phyloP scores from a whole-genome alignment of 2,113 vertebrate species.

The Amphiprion percula region DNA sequence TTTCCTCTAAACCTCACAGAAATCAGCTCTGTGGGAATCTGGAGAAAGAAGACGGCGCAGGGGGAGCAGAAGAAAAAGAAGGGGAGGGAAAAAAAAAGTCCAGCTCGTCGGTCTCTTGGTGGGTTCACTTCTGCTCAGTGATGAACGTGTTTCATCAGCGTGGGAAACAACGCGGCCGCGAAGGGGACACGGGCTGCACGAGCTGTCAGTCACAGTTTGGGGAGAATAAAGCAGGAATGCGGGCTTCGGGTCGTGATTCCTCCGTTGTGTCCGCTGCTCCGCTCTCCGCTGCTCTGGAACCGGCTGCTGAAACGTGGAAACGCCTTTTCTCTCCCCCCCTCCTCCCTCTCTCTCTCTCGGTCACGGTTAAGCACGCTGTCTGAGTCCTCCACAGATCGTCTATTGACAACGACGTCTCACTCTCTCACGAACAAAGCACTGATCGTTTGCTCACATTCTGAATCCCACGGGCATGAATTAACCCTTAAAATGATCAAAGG shows the following conservation, averaged over 20 bases:
- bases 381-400: constrained; percentile 67
- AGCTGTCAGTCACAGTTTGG: constrained; percentile 26
- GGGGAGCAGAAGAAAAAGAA: background rate
- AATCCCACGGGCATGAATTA: too few species aligned
- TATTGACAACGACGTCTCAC: background rate
- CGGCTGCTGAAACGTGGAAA: constrained; percentile 79
- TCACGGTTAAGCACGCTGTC: constrained; percentile 57
- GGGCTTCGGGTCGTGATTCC: constrained; percentile 37
- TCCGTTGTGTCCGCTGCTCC: constrained; percentile 7
- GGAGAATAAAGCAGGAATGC: background rate
- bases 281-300: constrained; percentile 58
- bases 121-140: constrained; percentile 27
- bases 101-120: constrained; percentile 6
- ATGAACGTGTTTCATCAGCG: constrained; percentile 1
- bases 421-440: background rate
- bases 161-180: constrained; percentile 21
- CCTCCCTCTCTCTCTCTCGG: constrained; percentile 51
- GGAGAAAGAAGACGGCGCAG: constrained; percentile 6
- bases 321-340: constrained; percentile 76
- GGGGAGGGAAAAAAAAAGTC: constrained; percentile 31
- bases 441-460: too few species aligned
- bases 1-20: constrained; percentile 34
- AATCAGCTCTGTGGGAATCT: constrained; percentile 17
- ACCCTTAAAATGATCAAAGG: too few species aligned
- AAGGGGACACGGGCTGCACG: constrained; percentile 14